Base-by-base conservation (phyloP, 64 coral and sea anemone genomes). In the Stylophora pistillata region DNA sequence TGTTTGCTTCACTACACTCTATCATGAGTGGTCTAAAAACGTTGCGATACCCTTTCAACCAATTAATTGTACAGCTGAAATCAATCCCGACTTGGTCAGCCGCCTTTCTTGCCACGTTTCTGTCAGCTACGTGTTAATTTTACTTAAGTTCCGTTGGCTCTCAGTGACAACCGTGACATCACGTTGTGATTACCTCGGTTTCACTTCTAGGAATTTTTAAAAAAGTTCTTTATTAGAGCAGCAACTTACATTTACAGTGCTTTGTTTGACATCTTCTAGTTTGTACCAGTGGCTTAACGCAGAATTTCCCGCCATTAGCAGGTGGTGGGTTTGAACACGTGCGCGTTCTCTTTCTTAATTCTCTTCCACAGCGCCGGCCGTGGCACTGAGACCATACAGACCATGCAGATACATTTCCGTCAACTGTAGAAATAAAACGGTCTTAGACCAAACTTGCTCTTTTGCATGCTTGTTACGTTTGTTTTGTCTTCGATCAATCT, bases 301-400 rank as follows among this genome's bases (percentile, higher is more conserved):
- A 95, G 23, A 74, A 30, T 59, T 89, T 95, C 11, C 94, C 94
- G 7, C 94, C 94, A 63, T 95, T 92, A 27, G 69, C 53, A n/a
- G 94, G 89, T 2, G 89, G 60, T 14, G 94, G 94, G 13, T 92
- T 88, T 41, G 73, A 89, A 72, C 94, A 95, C 28, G 71, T 73
- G 55, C 94, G 74, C 16, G 34, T 25, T 89, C 94, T 73, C 20
- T 88, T 95, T 60, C 86, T 76, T 16, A 59, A 20, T 13, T 61
- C 86, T 82, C 73, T 65, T 25, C 89, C 73, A 78, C 94, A 95
- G 13, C 72, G 77, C 31, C 71, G 89, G 37, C 37, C 37, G 37
- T 7, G 37, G 59, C 89, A 95, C 54, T 9, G 53, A 28, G 94
- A 91, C 94, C 94, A 95, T 0, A 29, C 17, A 5, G 81, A 88